These are phyloP conservation scores for Netelia fuscicornis DNA, from an alignment of 2,888 invertebrate species.

Conservation along the genomic window DNA sequence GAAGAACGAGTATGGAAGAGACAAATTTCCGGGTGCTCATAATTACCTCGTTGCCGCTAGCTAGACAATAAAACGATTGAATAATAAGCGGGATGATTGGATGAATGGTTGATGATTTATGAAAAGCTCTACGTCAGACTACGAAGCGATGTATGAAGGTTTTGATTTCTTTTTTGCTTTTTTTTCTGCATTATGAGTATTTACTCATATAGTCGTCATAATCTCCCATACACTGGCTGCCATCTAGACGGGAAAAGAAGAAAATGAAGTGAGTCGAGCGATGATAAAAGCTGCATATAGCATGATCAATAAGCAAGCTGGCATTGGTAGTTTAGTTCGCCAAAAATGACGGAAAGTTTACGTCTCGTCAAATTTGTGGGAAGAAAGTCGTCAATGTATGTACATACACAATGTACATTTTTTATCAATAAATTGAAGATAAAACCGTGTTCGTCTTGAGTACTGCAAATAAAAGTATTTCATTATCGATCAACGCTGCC, in stretches of 20 bases:
- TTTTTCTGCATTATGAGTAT: constrained; percentile 77
- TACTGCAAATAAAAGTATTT: neutral
- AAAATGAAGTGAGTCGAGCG: constrained; percentile 43
- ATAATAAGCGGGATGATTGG: constrained; percentile 79
- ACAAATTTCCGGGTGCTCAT: constrained; percentile 71
- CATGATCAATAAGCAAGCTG: constrained; percentile 32
- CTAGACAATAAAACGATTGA: constrained; percentile 80
- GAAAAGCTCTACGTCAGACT: constrained; percentile 83
- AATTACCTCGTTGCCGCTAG: constrained; percentile 83
- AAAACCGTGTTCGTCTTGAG: neutral
- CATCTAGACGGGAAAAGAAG: constrained; percentile 81
- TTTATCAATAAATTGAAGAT: neutral
- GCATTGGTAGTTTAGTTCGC: constrained; percentile 18
- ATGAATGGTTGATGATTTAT: constrained; percentile 69
- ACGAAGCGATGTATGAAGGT: constrained; percentile 82
- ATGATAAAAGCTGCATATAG: constrained; percentile 30
- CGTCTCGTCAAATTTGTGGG: constrained; percentile 14
- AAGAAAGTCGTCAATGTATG: neutral
- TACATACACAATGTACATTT: neutral
- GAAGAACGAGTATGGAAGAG: constrained; percentile 24
- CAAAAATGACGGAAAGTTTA: constrained; percentile 26
- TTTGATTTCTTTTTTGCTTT: constrained; percentile 58
- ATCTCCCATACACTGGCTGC: constrained; percentile 84
- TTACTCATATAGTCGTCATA: constrained; percentile 81
- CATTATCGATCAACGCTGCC: neutral